A percentile compares a stretch with the other conserved stretches of the same genome.
phyloP scores from a whole-genome alignment of 2,888 invertebrate genomes.

The Flexamia atlantica region DNA sequence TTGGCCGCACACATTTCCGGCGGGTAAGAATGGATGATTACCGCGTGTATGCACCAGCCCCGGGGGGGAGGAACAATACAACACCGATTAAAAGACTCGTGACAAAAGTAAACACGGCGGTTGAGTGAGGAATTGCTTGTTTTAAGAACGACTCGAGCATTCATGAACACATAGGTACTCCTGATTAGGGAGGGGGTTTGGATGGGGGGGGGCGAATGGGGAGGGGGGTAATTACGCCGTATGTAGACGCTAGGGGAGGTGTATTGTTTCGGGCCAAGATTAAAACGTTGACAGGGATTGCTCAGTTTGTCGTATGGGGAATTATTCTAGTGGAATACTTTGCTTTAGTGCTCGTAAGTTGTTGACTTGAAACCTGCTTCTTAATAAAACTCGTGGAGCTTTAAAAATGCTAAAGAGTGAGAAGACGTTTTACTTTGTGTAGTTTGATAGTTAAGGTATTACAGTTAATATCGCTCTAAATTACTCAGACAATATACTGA shows the following conservation, averaged over 20 bases:
- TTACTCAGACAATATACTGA: too few relatives aligned
- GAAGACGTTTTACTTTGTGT: too few relatives aligned
- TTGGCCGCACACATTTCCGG: too few relatives aligned
- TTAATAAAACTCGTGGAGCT: too few relatives aligned
- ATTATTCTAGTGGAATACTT: not conserved
- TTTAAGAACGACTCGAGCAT: constrained; percentile 16
- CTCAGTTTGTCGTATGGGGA: constrained; percentile 21
- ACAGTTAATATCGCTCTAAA: too few relatives aligned
- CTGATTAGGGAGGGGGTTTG: not conserved
- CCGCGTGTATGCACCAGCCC: not conserved
- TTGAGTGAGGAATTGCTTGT: not conserved
- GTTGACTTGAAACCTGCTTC: too few relatives aligned
- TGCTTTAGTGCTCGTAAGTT: too few relatives aligned
- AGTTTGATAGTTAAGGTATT: too few relatives aligned
- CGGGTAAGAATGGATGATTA: not conserved
- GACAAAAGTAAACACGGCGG: constrained; percentile 38
- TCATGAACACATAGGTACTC: constrained; percentile 27
- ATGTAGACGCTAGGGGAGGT: constrained; percentile 29
- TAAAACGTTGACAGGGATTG: constrained; percentile 3
- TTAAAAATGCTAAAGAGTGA: too few relatives aligned
- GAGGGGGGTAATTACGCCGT: constrained; percentile 41
- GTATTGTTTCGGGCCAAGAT: constrained; percentile 6
- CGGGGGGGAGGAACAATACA: not conserved
- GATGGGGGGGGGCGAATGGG: constrained; percentile 8
- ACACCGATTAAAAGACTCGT: constrained; percentile 28